Conservation (phyloP, 2,797 vertebrate genomes). For the Squalus acanthias region DNA sequence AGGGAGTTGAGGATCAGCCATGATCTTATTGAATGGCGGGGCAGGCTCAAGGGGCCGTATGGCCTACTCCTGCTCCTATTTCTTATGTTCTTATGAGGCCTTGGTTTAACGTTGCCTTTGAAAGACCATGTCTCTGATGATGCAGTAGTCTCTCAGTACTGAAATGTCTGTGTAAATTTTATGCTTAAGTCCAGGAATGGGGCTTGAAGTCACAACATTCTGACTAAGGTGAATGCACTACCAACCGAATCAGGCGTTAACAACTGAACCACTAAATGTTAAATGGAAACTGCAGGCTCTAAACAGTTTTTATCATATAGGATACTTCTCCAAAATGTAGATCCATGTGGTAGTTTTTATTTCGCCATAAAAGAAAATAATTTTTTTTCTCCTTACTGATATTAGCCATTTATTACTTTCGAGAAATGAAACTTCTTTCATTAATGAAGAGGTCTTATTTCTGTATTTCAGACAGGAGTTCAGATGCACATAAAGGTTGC, state of each 20-base stretch:
- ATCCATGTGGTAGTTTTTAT: background rate
- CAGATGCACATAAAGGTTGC: background rate
- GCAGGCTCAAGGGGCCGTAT: too few species aligned
- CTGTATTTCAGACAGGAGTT: background rate
- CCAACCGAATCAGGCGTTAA: background rate
- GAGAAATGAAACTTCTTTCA: background rate
- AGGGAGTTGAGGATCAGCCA: too few species aligned
- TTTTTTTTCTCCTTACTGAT: background rate
- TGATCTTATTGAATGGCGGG: too few species aligned
- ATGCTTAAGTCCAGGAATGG: background rate
- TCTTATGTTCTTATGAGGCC: background rate
- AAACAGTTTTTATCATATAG: background rate
- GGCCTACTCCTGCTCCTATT: too few species aligned
- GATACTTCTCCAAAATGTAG: background rate
- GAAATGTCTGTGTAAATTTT: too few species aligned
- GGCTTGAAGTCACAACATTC: background rate
- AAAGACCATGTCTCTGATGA: background rate
- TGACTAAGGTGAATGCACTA: background rate
- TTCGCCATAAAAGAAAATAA: background rate
- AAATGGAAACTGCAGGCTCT: background rate
- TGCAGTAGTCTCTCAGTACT: background rate
- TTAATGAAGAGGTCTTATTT: background rate
- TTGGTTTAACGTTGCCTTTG: background rate
- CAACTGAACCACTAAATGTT: background rate
- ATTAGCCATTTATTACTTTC: background rate